Evolutionary conservation across 2,888 invertebrate genomes (phyloP), one percentile per base, ranked within the genome.

Genomic region (Diaperis boleti): DNA sequence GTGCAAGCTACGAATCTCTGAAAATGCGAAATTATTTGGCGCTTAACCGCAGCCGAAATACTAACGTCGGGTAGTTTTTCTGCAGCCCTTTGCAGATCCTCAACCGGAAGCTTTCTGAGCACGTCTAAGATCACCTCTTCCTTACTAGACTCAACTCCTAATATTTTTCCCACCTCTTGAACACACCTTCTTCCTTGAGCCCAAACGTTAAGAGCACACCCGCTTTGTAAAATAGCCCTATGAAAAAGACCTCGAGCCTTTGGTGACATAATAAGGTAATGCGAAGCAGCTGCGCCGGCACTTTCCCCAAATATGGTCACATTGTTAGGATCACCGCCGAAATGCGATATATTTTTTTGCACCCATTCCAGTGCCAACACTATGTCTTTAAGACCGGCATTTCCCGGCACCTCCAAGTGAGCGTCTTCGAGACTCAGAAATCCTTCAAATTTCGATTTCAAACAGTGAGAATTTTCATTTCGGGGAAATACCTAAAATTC

Each of bases 231-330:
- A 33, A 74, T 73, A 2, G 70, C 72, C 47, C 66, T 71, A 10
- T 69, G 67, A 45, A 67, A 65, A 2, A 67, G 26, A 8, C 67
- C 67, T 62, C 18, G 37, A 7, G 47, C 77, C 67, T 81, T 78
- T 22, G 83, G 81, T 0, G 83, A 82, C 1, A 83, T 67, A 71
- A 81, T 79, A 72, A 83, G 76, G 62, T 79, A 83, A 60, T 84
- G 83, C 0, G 80, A 75, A 1, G 82, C 80, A 17, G 79, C 80
- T 5, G 76, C 82, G 0, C 84, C 84, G 0, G 84, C 83, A 65
- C 84, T 83, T 71, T 83, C 82, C 0, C 84, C 84, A 67, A 83
- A 82, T 2, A 84, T 74, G 0, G 83, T 84, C 3, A 84, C 83
- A 60, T 84, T 84, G 2, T 81, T 72, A 0, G 81, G 76, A 74